Base-by-base conservation (phyloP, 2,797 vertebrate species). In the Lutjanus campechanus region DNA sequence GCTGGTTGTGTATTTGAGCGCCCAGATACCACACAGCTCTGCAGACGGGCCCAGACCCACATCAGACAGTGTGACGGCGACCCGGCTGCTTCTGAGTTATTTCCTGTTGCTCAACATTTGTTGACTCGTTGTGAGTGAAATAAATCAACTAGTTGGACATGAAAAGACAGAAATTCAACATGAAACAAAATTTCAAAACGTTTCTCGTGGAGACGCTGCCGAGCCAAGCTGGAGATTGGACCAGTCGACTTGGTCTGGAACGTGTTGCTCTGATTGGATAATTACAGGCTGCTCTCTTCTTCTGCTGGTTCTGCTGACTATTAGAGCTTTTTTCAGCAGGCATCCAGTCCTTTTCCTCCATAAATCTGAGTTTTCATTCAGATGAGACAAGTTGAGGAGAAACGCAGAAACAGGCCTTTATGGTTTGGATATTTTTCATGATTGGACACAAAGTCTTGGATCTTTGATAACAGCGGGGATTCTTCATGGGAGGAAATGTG, bases 91-190 rank as follows among this genome's bases (percentile, higher is more conserved):
- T 11, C 71, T 29, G 11, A 50, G 55, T 72, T 44, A 29, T 49
- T 81, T 73, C 69, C 83, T 60, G 75, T 54, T 69, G 51, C 63
- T 58, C 66, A 63, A 69, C 72, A 29, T 22, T 67, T 50, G 40
- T 22, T 71, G 82, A 79, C 20, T 54, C 16, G 5, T 53, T 43
- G 62, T 36, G 67, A 36, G 17, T 22, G 76, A 50, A 56, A 63
- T 17, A 71, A 53, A 73, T 29, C 29, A 17, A 10, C 2, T 46
- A 15, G 41, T 7, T 5, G 2, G 50, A 29, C 3, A 44, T 29
- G 55, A 77, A 15, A 19, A 65, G 41, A 49, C 13, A 9, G n/a
- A 40, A 55, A 8, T 41, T 59, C 47, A 22, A 22, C 40, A 43
- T 7, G 69, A 59, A 25, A 29, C 58, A 2, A 20, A 61, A 51